phyloP scores from a whole-genome alignment of 2,113 vertebrate species.

The Sinocyclocheilus anshuiensis region DNA sequence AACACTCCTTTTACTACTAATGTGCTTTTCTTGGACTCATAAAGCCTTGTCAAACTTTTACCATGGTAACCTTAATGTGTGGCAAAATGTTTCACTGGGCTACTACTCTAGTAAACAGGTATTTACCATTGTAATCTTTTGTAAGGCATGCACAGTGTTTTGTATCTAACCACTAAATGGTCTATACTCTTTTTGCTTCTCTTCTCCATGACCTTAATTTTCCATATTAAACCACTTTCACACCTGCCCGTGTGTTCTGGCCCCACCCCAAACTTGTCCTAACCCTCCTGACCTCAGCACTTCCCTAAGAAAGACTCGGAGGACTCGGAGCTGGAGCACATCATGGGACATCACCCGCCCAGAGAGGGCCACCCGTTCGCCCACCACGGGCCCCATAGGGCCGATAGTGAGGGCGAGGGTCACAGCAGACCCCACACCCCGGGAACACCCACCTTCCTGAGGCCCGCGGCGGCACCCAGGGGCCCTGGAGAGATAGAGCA shows the following conservation, averaged over 20 bases:
- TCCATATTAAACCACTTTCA: background rate
- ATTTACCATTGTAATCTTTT: background rate
- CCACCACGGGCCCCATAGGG: conserved; percentile 39
- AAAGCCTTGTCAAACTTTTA: background rate
- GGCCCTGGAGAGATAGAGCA: conserved; percentile 59
- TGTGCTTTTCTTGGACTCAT: background rate
- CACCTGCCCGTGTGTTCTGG: background rate
- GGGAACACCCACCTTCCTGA: conserved; percentile 59
- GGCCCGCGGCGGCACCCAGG: conserved; percentile 60
- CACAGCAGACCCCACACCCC: conserved; percentile 64
- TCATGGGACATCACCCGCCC: conserved; percentile 80
- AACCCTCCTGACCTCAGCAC: conserved; percentile 73
- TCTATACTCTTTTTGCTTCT: conserved; percentile 36
- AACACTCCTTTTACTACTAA: background rate
- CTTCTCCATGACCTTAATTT: background rate
- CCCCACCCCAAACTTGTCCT: background rate
- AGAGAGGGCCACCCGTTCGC: conserved; percentile 59
- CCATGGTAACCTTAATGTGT: background rate
- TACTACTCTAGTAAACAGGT: background rate
- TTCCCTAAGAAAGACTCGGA: conserved; percentile 83
- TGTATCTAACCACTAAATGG: conserved; percentile 43
- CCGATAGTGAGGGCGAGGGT: conserved; percentile 61
- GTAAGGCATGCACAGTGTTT: background rate
- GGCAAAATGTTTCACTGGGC: background rate
- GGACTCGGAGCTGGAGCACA: conserved; percentile 87